Base-by-base conservation (phyloP, 2,888 invertebrate species). In the Elegia similella region DNA sequence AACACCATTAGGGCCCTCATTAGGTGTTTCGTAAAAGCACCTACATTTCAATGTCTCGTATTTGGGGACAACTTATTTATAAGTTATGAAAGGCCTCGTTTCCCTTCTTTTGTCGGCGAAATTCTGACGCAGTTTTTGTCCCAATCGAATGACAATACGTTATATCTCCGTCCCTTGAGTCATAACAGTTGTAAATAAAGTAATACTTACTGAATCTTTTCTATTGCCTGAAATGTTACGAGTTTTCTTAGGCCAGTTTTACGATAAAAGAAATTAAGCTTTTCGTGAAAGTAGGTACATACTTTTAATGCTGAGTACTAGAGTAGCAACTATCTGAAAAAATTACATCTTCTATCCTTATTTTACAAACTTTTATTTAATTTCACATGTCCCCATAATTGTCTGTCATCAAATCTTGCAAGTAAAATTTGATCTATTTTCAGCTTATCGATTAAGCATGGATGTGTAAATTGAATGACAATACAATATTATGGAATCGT, bases 1-100 rank as follows among this genome's bases (percentile, higher is more conserved):
- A 48, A 56, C 56, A 48, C 56, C 47, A 56, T 56, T 56, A 48
- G 42, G 48, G 23, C 15, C 30, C 56, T 56, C 56, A 56, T 56
- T 56, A 56, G 23, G 48, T 56, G 54, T 44, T 44, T 44, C 32
- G 34, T 32, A 44, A 43, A 54, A 43, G 54, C 54, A 43, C 43
- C 54, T 30, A 55, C 43, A 55, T 46, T 55, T 55, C 54, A 55
- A 55, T 55, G 54, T 55, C 44, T 55, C 34, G 32, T 43, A 15
- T 15, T 55, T 34, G 32, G 32, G 54, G 32, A 55, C 54, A 55
- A 55, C 44, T 55, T 55, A 46, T 55, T 55, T 46, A 55, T 44
- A 44, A 55, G 16, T 55, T 55, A 55, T 46, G 44, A 55, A 55
- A 55, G 54, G 46, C 15, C 54, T 55, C 54, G 54, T 55, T 55